Percentiles rank a stretch among this genome's conserved stretches.
phyloP scores from a whole-genome alignment of 2,888 invertebrate genomes.

The Pollenia labialis region DNA sequence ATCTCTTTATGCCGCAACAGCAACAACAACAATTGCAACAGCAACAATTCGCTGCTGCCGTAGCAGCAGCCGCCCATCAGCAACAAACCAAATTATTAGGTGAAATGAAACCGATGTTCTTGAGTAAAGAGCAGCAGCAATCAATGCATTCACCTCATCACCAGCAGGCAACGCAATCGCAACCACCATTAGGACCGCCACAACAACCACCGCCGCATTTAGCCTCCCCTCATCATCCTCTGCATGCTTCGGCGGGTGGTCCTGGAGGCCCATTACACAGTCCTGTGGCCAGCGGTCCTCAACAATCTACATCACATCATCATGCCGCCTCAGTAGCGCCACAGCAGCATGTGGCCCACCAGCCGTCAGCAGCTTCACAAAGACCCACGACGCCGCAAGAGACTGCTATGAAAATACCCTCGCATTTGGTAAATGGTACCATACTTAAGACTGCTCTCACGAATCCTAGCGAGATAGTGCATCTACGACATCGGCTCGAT shows the following conservation, averaged over 20 bases:
- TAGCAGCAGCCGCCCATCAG: constrained; percentile 80
- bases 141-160: constrained; percentile 80
- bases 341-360: constrained; percentile 66
- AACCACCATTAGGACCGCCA: constrained; percentile 81
- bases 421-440: constrained; percentile 94
- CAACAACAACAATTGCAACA: constrained; percentile 81
- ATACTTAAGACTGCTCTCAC: constrained; percentile 97
- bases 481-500: constrained; percentile 93
- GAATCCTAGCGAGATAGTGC: constrained; percentile 96
- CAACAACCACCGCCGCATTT: constrained; percentile 79
- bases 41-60: constrained; percentile 80
- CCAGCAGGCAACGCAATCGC: constrained; percentile 77
- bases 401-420: constrained; percentile 85
- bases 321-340: constrained; percentile 65
- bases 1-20: constrained; percentile 81
- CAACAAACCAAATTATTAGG: constrained; percentile 80
- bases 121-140: constrained; percentile 80
- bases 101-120: constrained; percentile 81
- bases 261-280: constrained; percentile 59
- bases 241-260: constrained; percentile 77
- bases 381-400: constrained; percentile 82
- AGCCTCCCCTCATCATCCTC: constrained; percentile 81
- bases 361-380: constrained; percentile 66
- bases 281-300: constrained; percentile 55
- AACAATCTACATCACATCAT: constrained; percentile 72